phyloP scores from a whole-genome alignment of 1,140 invertebrate species.

The Fopius arisanus region DNA sequence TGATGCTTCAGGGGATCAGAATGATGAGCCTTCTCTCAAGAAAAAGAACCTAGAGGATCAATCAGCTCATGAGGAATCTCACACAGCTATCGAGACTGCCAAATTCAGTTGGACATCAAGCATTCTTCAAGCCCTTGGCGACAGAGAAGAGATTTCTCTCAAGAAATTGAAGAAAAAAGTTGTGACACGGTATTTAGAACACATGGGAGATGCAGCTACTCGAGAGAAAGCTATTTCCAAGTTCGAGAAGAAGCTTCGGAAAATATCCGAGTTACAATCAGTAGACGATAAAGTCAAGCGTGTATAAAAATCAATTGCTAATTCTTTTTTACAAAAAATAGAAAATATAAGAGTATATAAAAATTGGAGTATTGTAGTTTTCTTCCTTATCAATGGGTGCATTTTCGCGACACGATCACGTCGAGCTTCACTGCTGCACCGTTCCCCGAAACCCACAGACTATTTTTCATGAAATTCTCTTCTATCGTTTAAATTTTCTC shows the following conservation, averaged over 20 bases:
- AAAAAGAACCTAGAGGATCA: conserved; percentile 19
- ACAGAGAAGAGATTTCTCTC: conserved; percentile 55
- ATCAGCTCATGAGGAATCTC: not conserved
- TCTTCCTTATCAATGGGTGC: not conserved
- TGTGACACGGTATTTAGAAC: conserved; percentile 48
- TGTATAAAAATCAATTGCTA: not conserved
- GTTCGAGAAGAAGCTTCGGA: conserved; percentile 61
- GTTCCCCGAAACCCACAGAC: not conserved
- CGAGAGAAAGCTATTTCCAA: conserved; percentile 52
- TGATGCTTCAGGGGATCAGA: not conserved
- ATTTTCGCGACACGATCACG: not conserved
- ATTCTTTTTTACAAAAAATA: not conserved
- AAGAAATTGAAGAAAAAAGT: conserved; percentile 61
- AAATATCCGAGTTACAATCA: conserved; percentile 46
- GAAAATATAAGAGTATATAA: not conserved
- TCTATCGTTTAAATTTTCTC: not conserved
- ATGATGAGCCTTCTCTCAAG: conserved; percentile 13
- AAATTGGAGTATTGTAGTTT: not conserved
- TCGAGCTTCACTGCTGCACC: not conserved
- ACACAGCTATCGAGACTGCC: conserved; percentile 18
- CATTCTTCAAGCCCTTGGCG: conserved; percentile 54
- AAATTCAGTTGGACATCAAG: conserved; percentile 56
- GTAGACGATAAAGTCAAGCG: conserved; percentile 47
- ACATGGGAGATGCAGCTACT: conserved; percentile 40
- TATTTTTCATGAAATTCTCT: not conserved